Conservation (phyloP, 1,140 invertebrate species). For the Archivesica marissinica region DNA sequence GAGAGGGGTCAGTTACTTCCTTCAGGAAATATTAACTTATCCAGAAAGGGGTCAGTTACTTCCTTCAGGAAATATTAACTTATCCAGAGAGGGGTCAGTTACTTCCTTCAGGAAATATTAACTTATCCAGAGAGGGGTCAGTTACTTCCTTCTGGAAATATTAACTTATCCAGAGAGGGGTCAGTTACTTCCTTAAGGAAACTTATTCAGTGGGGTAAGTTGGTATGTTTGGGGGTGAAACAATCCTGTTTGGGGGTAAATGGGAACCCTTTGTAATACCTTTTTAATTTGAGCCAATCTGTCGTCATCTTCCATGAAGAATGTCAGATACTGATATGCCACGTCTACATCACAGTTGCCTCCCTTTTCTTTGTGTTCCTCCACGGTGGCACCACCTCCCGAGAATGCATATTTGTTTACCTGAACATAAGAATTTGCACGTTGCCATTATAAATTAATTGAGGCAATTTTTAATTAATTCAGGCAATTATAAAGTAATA, state of each 20-base stretch:
- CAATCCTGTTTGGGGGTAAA: not conserved
- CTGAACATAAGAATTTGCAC: conserved; percentile 82
- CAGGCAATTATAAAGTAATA: no score
- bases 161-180: no score
- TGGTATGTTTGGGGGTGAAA: not conserved
- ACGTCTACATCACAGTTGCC: conserved; percentile 98
- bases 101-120: no score
- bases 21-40: no score
- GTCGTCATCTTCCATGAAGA: conserved; percentile 98
- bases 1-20: no score
- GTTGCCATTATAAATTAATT: not conserved
- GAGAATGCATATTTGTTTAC: conserved; percentile 99
- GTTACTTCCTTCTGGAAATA: no score
- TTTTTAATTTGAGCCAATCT: conserved; percentile 92
- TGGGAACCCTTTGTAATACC: conserved; percentile 84
- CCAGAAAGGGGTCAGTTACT: no score
- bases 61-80: no score
- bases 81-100: no score
- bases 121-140: no score
- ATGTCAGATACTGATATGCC: conserved; percentile 97
- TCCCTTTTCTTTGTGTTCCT: conserved; percentile 95
- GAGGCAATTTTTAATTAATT: not conserved
- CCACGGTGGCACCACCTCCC: conserved; percentile 96
- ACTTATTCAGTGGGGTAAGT: not conserved
- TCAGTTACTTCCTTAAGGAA: no score